These are phyloP conservation scores for Nyctibius bracteatus DNA, from an alignment of 2,113 vertebrate genomes.

Conservation along the genomic window DNA sequence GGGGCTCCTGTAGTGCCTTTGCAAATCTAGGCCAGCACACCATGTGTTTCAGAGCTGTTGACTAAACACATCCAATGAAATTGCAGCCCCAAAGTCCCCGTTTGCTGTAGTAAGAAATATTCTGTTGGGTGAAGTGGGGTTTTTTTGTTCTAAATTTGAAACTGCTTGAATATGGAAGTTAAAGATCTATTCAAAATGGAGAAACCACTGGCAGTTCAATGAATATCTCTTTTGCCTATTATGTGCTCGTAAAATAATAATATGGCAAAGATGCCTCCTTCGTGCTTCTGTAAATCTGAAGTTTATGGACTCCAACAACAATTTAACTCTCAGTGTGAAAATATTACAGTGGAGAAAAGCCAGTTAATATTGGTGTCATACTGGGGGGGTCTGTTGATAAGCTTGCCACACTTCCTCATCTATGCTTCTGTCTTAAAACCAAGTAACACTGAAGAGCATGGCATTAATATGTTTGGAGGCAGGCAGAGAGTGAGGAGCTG, in stretches of 20 bases:
- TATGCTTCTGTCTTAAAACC: neutral
- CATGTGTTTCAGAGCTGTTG: accelerated
- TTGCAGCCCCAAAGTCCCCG: neutral
- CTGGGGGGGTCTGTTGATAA: neutral
- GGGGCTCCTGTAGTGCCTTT: neutral
- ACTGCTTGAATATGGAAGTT: neutral
- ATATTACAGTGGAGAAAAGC: neutral
- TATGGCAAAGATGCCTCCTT: neutral
- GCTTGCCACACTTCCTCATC: neutral
- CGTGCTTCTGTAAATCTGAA: neutral
- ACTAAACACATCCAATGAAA: neutral
- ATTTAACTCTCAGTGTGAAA: neutral
- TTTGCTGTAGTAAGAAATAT: neutral
- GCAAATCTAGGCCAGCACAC: neutral
- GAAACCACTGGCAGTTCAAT: neutral
- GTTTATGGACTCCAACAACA: neutral
- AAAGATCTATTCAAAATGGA: neutral
- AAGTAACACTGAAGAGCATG: neutral
- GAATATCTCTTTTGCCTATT: neutral
- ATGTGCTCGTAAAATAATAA: neutral
- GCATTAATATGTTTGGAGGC: neutral
- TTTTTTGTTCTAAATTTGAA: neutral
- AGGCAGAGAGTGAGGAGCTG: neutral
- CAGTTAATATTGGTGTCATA: neutral
- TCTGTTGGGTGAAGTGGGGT: neutral